Conservation (phyloP, 2,113 vertebrate species). For the Atractosteus spatula region DNA sequence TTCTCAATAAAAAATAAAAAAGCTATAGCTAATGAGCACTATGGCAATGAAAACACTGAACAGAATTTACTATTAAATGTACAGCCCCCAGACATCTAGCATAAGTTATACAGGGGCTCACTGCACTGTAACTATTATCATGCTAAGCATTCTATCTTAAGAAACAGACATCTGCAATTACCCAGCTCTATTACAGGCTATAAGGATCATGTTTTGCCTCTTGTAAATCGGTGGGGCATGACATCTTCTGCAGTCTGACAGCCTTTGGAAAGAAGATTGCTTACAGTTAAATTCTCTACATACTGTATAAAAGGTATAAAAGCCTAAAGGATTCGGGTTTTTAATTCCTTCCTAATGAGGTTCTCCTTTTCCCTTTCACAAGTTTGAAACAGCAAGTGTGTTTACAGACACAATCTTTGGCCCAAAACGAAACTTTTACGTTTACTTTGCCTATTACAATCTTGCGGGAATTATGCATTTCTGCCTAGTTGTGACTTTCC, state of each 20-base stretch:
- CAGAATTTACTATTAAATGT: no score
- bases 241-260: slow-evolving; percentile 24
- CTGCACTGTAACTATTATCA: slow-evolving; percentile 31
- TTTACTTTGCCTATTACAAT: no score
- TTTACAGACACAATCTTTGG: no score
- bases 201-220: slow-evolving; percentile 34
- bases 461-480: no score
- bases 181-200: slow-evolving; percentile 33
- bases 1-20: no score
- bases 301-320: neutral
- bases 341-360: slow-evolving; percentile 9
- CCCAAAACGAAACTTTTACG: no score
- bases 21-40: neutral
- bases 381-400: no score
- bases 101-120: neutral
- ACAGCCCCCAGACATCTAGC: neutral
- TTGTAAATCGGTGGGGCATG: slow-evolving; percentile 37
- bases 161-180: slow-evolving; percentile 42
- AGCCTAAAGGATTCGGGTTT: slow-evolving; percentile 17
- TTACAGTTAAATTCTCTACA: slow-evolving; percentile 9
- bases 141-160: slow-evolving; percentile 37
- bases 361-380: neutral
- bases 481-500: no score
- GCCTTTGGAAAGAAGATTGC: slow-evolving; percentile 14
- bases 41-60: slow-evolving; percentile 20